Evolutionary conservation across 2,113 vertebrate genomes (phyloP).

Genomic region (Macquaria ambigua): DNA sequence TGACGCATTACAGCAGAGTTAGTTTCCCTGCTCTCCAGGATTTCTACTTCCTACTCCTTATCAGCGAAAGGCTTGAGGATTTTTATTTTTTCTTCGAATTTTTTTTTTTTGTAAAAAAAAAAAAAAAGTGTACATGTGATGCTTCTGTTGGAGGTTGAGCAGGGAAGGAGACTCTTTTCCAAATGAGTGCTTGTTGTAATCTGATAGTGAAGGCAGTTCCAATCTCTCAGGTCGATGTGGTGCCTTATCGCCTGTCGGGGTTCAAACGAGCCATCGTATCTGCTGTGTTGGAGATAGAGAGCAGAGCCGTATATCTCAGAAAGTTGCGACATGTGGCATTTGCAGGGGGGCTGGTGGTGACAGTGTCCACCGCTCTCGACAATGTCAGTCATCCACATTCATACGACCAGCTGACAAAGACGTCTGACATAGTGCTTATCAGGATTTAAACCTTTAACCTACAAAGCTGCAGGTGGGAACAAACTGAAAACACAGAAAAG

Average conservation of each 20-base stretch:
- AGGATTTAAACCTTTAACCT: slow-evolving; percentile 28
- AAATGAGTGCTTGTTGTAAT: slow-evolving; percentile 69
- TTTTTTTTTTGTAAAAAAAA: slow-evolving; percentile 5
- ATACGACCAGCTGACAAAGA: slow-evolving; percentile 26
- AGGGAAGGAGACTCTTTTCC: slow-evolving; percentile 58
- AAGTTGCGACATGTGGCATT: slow-evolving; percentile 54
- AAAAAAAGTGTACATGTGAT: slow-evolving; percentile 48
- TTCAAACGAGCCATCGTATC: slow-evolving; percentile 60
- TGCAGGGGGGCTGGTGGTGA: slow-evolving; percentile 26
- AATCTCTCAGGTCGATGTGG: slow-evolving; percentile 63
- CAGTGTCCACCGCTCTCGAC: slow-evolving; percentile 30
- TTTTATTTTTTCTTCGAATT: slow-evolving; percentile 12
- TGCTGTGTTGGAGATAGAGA: slow-evolving; percentile 72
- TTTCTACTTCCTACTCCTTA: slow-evolving; percentile 56
- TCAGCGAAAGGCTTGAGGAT: slow-evolving; percentile 42
- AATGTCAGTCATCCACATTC: slow-evolving; percentile 47
- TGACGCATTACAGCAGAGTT: slow-evolving; percentile 58
- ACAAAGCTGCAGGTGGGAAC: not conserved
- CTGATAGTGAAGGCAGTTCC: slow-evolving; percentile 65
- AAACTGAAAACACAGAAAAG: not conserved
- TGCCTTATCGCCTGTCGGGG: slow-evolving; percentile 67
- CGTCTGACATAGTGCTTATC: slow-evolving; percentile 13
- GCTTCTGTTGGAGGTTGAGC: slow-evolving; percentile 52
- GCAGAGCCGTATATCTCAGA: slow-evolving; percentile 53
- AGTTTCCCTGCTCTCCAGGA: slow-evolving; percentile 34